These are phyloP conservation scores for Ctenochaetus hawaiiensis DNA, from an alignment of 2,797 vertebrate species.

Conservation along the genomic window DNA sequence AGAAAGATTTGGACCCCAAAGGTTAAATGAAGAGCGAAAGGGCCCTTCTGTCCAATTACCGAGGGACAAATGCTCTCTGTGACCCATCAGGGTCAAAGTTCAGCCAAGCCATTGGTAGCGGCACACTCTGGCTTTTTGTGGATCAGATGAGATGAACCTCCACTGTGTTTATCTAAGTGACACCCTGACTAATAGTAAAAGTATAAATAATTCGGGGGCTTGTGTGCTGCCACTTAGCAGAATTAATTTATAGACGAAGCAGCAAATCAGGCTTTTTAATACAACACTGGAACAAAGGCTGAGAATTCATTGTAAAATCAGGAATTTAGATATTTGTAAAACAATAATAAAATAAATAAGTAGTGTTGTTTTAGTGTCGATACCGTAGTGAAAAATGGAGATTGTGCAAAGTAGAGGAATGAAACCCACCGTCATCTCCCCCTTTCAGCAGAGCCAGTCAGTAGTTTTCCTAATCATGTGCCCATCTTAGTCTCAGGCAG, in stretches of 20 bases:
- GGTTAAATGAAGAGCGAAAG: conserved; percentile 90
- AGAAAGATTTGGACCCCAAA: conserved; percentile 84
- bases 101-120: conserved; percentile 82
- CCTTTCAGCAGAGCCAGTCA: conserved; percentile 48
- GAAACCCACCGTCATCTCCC: conserved; percentile 29
- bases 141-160: conserved; percentile 88
- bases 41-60: conserved; percentile 92
- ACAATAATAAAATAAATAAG: conserved; percentile 4
- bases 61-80: conserved; percentile 86
- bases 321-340: neutral
- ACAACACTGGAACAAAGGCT: neutral
- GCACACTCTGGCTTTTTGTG: conserved; percentile 89
- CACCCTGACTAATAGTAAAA: conserved; percentile 78
- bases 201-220: conserved; percentile 84
- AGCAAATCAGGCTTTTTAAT: conserved; percentile 56
- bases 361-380: conserved; percentile 24
- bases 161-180: conserved; percentile 87
- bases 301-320: conserved; percentile 9
- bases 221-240: conserved; percentile 82
- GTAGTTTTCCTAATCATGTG: conserved; percentile 63
- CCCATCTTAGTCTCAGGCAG: conserved; percentile 67
- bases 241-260: conserved; percentile 83
- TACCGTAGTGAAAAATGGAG: conserved; percentile 56
- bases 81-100: conserved; percentile 86
- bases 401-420: conserved; percentile 59